Percentiles rank a stretch among this genome's conserved stretches.
Evolutionary conservation across 1,140 invertebrate genomes (phyloP).

Genomic region (Akabosia matsudoensis): DNA sequence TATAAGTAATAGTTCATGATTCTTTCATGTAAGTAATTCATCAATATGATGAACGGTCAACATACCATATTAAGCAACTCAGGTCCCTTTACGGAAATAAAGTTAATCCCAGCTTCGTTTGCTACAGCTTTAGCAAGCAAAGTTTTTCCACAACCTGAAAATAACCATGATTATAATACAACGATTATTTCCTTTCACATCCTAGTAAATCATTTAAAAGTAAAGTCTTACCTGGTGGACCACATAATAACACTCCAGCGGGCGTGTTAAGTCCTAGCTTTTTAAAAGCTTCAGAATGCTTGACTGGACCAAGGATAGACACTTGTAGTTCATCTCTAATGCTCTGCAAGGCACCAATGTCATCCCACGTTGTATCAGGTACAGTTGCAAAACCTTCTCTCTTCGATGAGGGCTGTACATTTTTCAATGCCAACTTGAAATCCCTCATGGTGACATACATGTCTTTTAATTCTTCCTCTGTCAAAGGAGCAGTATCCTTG

Average conservation of each 20-base stretch:
- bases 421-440: constrained; percentile 72
- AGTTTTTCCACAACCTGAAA: constrained; percentile 75
- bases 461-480: constrained; percentile 57
- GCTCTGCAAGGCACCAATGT: constrained; percentile 86
- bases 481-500: constrained; percentile 32
- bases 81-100: constrained; percentile 95
- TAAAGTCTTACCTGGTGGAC: constrained; percentile 77
- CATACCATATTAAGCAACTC: constrained; percentile 90
- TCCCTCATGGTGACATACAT: constrained; percentile 70
- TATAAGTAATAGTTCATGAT: background rate
- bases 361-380: constrained; percentile 94
- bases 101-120: constrained; percentile 94
- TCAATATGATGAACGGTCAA: too few relatives aligned
- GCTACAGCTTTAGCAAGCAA: constrained; percentile 89
- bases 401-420: constrained; percentile 87
- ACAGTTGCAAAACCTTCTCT: constrained; percentile 96
- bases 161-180: background rate
- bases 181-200: too few relatives aligned
- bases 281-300: constrained; percentile 74
- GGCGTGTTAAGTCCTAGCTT: constrained; percentile 72
- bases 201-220: too few relatives aligned
- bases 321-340: constrained; percentile 85
- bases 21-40: constrained; percentile 34
- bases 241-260: constrained; percentile 85
- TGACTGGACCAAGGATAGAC: constrained; percentile 89